Evolutionary conservation across 2,797 vertebrate genomes (phyloP), one percentile per base, ranked within the genome.

Genomic region (Antrozous pallidus): DNA sequence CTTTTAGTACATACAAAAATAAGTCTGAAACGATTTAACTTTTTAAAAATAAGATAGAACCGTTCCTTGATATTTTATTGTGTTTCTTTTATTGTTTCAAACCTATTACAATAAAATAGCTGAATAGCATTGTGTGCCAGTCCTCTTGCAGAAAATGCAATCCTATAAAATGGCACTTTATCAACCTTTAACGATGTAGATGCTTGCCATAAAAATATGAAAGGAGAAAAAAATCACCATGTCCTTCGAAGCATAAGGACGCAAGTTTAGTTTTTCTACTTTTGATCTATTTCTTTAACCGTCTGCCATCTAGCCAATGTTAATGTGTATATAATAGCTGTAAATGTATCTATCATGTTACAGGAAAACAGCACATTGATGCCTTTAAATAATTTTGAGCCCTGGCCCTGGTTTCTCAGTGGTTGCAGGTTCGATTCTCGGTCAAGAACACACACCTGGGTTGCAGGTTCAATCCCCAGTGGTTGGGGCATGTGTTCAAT

Each of bases 51-150:
- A 26, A 79, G 26, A 85, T 9, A 69, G 8, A 88, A 69, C 7
- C 75, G 38, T 51, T 88, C 51, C 31, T 38, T 75, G 5, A 40
- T 40, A 73, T 71, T 83, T 84, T 71, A 84, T 71, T 87, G 9
- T 88, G 36, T 58, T 90, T 85, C 40, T 61, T 94, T 82, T 67
- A 85, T 77, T 88, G 6, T 85, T 91, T 47, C 49, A 95, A 78
- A 45, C 45, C 54, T 74, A 45, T 47, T 77, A 77, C 11, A 91
- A 91, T 65, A 96, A 82, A 82, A 86, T 65, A 63, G 42, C 77
- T 56, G 83, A 75, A 79, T 65, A 75, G 26, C 8, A 87, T 63
- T 84, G 17, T n/a, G 75, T 80, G 49, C 5, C 67, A 90, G 18
- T 70, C 31, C 77, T 82, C 26, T 49, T n/a, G 40, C 4, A 86